A percentile compares a stretch with the other conserved stretches of the same genome.
phyloP scores from a whole-genome alignment of 92 coral and sea anemone genomes.

The Epizoanthus ramosus region DNA sequence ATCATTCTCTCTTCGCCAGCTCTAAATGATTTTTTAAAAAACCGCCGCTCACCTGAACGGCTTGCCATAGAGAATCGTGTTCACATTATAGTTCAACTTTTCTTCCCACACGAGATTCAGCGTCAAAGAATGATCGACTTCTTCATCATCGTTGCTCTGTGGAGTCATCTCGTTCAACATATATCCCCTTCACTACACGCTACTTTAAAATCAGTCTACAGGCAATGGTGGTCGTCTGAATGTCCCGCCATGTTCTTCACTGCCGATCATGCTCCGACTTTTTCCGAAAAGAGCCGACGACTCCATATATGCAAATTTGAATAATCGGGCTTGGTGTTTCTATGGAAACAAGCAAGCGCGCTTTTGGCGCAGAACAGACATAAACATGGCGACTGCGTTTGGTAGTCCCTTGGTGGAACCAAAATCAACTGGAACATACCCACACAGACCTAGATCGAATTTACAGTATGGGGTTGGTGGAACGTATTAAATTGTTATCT shows the following conservation, averaged over 20 bases:
- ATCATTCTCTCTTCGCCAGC: too few species aligned
- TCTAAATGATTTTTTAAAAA: too few species aligned
- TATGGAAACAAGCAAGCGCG: constrained; percentile 26
- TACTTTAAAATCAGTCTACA: background rate
- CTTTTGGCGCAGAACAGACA: background rate
- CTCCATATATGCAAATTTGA: constrained; percentile 13
- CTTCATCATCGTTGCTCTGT: constrained; percentile 5
- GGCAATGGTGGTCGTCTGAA: background rate
- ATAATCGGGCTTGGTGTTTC: background rate
- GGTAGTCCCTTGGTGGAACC: background rate
- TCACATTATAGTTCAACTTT: constrained; percentile 44
- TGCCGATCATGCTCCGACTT: background rate
- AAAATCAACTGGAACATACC: constrained; percentile 23
- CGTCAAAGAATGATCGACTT: background rate
- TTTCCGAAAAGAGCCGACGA: constrained; percentile 5
- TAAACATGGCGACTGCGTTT: background rate
- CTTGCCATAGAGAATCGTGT: constrained; percentile 53
- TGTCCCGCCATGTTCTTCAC: constrained; percentile 9
- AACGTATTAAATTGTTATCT: background rate
- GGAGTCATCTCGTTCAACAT: constrained; percentile 16
- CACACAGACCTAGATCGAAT: constrained; percentile 25
- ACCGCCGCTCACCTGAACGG: constrained; percentile 57
- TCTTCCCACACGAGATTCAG: constrained; percentile 42
- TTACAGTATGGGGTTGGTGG: constrained; percentile 17
- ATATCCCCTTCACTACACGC: background rate